Evolutionary conservation across 2,113 vertebrate species (phyloP).

Genomic region (Catharus minimus): DNA sequence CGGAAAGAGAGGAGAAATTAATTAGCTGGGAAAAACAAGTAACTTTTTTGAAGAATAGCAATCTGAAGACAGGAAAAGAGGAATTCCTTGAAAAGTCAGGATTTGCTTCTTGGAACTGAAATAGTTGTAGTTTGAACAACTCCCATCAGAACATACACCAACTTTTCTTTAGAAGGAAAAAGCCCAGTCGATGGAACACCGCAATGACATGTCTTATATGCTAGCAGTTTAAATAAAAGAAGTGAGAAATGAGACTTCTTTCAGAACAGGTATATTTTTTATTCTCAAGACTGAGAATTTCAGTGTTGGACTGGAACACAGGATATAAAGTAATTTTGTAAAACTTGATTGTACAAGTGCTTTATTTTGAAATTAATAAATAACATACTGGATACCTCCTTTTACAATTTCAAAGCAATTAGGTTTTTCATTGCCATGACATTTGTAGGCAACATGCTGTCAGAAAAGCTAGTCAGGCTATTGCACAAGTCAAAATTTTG

Average conservation of each 20-base stretch:
- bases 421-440: neutral
- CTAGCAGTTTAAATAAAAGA: neutral
- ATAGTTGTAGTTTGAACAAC: neutral
- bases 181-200: neutral
- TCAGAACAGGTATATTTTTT: neutral
- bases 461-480: neutral
- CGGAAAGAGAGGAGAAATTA: neutral
- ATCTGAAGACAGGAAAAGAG: neutral
- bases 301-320: neutral
- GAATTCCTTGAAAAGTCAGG: neutral
- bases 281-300: neutral
- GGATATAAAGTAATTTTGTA: neutral
- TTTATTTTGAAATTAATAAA: neutral
- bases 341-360: neutral
- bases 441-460: neutral
- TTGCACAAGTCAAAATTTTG: neutral
- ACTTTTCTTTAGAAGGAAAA: neutral
- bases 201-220: neutral
- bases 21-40: neutral
- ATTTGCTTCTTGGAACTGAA: neutral
- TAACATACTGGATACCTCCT: neutral
- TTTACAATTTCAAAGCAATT: neutral
- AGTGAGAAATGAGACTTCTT: neutral
- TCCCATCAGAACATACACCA: neutral
- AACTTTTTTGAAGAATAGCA: neutral